A percentile compares a stretch with the other conserved stretches of the same genome.
phyloP scores from a whole-genome alignment of 2,113 vertebrate species.

The Sphyrna mokarran region DNA sequence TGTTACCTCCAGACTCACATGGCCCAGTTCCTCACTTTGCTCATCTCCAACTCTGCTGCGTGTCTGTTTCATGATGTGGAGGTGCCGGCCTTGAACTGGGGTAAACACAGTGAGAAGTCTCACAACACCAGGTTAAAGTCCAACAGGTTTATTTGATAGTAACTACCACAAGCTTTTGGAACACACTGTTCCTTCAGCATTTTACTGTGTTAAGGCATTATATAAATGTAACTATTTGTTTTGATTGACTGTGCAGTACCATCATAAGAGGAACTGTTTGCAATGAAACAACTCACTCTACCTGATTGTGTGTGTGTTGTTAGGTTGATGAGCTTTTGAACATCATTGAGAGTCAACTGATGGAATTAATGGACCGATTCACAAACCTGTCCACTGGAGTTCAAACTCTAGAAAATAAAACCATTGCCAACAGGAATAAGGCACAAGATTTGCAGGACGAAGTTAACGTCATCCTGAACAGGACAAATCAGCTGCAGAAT shows the following conservation, averaged over 20 bases:
- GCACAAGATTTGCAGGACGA: conserved; percentile 52
- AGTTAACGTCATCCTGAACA: conserved; percentile 51
- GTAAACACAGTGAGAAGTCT: too few species aligned
- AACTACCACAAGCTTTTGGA: too few species aligned
- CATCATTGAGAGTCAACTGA: conserved; percentile 55
- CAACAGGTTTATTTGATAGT: too few species aligned
- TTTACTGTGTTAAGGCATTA: background rate
- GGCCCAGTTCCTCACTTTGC: too few species aligned
- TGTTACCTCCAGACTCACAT: background rate
- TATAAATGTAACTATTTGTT: too few species aligned
- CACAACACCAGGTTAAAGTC: too few species aligned
- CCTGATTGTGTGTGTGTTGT: background rate
- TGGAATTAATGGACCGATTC: conserved; percentile 54
- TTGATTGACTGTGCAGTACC: background rate
- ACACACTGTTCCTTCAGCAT: too few species aligned
- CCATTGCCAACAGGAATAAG: conserved; percentile 48
- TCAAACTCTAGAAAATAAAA: conserved; percentile 52
- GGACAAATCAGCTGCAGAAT: conserved; percentile 52
- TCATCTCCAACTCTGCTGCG: background rate
- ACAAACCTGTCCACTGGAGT: conserved; percentile 53
- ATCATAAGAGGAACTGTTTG: background rate
- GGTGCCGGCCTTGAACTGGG: too few species aligned
- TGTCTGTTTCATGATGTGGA: too few species aligned
- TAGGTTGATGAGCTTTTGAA: conserved; percentile 55
- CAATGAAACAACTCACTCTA: conserved; percentile 49